phyloP scores from a whole-genome alignment of 2,113 vertebrate species.

The Lepisosteus oculatus region DNA sequence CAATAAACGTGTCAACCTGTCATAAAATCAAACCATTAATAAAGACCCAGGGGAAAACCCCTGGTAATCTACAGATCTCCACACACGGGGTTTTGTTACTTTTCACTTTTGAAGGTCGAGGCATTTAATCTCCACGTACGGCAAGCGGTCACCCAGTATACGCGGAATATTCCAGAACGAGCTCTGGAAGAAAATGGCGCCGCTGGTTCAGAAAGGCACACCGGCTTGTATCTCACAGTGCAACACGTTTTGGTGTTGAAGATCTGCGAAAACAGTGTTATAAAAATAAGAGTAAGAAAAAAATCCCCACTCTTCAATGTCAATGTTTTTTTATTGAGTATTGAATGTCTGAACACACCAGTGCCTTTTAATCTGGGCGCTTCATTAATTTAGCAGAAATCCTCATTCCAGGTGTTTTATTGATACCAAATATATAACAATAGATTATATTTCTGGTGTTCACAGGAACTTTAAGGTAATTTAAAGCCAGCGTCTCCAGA shows the following conservation, averaged over 20 bases:
- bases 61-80: constrained; percentile 39
- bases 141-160: too few species aligned
- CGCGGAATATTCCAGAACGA: not conserved
- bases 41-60: constrained; percentile 20
- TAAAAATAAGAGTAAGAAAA: constrained; percentile 17
- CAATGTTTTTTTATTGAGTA: too few species aligned
- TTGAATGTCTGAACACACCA: too few species aligned
- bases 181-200: not conserved
- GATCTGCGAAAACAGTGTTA: not conserved
- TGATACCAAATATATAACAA: too few species aligned
- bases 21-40: constrained; percentile 34
- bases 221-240: not conserved
- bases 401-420: too few species aligned
- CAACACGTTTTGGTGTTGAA: too few species aligned
- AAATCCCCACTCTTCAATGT: too few species aligned
- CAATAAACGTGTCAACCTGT: constrained; percentile 36
- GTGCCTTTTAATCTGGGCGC: too few species aligned
- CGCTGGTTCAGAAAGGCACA: not conserved
- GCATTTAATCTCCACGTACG: not conserved
- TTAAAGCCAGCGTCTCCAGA: too few species aligned
- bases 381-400: too few species aligned
- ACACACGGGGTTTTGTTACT: constrained; percentile 15
- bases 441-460: too few species aligned
- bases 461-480: too few species aligned
- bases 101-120: constrained; percentile 34